Percentiles rank a stretch among this genome's conserved stretches.
These are phyloP conservation scores for Xylota segnis DNA, from an alignment of 2,888 invertebrate genomes.

Conservation along the genomic window DNA sequence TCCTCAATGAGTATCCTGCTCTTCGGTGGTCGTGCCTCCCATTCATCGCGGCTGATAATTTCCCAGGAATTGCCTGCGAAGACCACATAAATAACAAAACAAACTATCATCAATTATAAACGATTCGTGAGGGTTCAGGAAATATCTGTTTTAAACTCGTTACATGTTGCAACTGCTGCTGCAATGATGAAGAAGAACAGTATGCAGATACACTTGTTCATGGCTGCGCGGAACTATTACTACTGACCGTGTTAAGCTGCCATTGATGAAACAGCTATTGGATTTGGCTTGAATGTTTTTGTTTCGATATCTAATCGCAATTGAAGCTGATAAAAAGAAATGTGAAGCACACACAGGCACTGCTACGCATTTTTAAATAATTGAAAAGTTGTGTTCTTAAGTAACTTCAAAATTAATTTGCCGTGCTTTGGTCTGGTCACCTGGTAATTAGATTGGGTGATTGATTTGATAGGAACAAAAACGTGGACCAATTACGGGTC, in stretches of 20 bases:
- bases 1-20: constrained; percentile 81
- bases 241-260: constrained; percentile 40
- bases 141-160: constrained; percentile 51
- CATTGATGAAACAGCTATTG: constrained; percentile 14
- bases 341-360: background rate
- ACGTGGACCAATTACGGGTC: background rate
- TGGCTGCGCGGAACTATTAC: constrained; percentile 54
- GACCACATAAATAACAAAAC: constrained; percentile 66
- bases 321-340: constrained; percentile 45
- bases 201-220: constrained; percentile 67
- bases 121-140: constrained; percentile 26
- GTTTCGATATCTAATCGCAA: constrained; percentile 66
- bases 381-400: constrained; percentile 6
- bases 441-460: constrained; percentile 5
- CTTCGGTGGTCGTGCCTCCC: constrained; percentile 86
- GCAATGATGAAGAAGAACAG: constrained; percentile 44
- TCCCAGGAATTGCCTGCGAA: constrained; percentile 67
- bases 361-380: background rate
- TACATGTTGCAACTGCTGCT: constrained; percentile 61
- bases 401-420: background rate
- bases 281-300: constrained; percentile 22
- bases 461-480: background rate
- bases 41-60: constrained; percentile 84
- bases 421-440: constrained; percentile 1
- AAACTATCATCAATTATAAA: constrained; percentile 66